Percentiles rank a stretch among this genome's conserved stretches.
phyloP scores from a whole-genome alignment of 2,113 vertebrate species.

The Donacobius atricapilla region DNA sequence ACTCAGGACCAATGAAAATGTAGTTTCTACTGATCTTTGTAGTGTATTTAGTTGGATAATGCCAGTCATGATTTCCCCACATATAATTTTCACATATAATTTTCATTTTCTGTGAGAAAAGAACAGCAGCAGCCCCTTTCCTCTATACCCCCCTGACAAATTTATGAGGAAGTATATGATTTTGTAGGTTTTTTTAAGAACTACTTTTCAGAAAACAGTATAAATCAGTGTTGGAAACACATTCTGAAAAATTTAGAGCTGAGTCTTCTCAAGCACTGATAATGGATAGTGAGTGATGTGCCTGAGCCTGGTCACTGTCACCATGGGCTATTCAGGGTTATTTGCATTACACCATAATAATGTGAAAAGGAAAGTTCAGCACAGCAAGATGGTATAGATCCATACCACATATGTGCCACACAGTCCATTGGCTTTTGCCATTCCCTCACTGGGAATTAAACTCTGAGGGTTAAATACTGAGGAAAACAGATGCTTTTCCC shows the following conservation, averaged over 20 bases:
- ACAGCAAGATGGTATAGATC: not conserved
- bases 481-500: not conserved
- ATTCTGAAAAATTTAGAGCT: not conserved
- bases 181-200: not conserved
- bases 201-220: not conserved
- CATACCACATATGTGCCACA: not conserved
- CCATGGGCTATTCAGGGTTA: not conserved
- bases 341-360: not conserved
- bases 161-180: not conserved
- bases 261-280: not conserved
- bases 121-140: not conserved
- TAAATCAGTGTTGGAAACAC: not conserved
- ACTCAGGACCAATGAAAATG: not conserved
- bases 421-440: not conserved
- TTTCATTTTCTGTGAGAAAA: not conserved
- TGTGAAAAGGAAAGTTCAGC: fast-evolving
- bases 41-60: not conserved
- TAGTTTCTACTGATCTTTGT: not conserved
- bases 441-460: not conserved
- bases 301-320: not conserved
- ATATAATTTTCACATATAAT: not conserved
- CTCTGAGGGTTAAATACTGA: not conserved
- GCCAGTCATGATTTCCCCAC: not conserved
- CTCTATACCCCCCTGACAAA: not conserved
- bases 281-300: not conserved